Evolutionary conservation across 2,888 invertebrate genomes (phyloP), one percentile per base, ranked within the genome.

Genomic region (Aleiodes testaceus): DNA sequence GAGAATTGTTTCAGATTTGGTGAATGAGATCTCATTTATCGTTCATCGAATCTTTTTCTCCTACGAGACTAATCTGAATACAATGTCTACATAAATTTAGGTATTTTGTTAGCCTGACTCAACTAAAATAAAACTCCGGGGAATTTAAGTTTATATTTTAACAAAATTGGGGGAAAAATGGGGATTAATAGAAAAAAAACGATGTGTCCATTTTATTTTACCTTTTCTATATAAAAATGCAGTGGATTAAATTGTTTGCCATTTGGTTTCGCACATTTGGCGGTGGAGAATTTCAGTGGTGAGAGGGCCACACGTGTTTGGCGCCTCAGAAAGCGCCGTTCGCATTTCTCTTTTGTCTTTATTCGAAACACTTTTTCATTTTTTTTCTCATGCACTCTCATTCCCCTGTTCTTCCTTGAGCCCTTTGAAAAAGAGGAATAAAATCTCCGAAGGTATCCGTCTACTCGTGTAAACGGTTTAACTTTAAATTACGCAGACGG

Each of bases 1-100:
- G 12, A 59, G 59, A 36, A 59, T 16, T 36, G 42, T 59, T 30
- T 42, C 18, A 16, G 16, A 36, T 59, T 36, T 18, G 2, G 30
- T 18, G 59, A 42, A 42, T 59, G 59, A 59, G 66, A 44, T 66
- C 66, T 50, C 55, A 22, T 26, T 53, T 36, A 65, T 53, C 52
- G 26, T 20, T 30, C 18, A 47, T 50, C 9, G 36, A 47, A 61
- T 52, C 59, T 22, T 55, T n/a, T 66, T 53, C 20, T 22, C 63
- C 42, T 36, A 9, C 14, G 14, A 20, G 22, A 30, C 72, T 73
- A 70, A 79, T 79, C 72, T 76, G 76, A 75, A 78, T 77, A 79
- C 77, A 78, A 78, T 76, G 73, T 67, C 30, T 61, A 66, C 72
- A 75, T 75, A 76, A 77, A 77, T 74, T 72, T 14, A 22, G 26